These are phyloP conservation scores for Drosophila yakuba DNA, from an alignment of 1,140 invertebrate genomes.

Conservation along the genomic window DNA sequence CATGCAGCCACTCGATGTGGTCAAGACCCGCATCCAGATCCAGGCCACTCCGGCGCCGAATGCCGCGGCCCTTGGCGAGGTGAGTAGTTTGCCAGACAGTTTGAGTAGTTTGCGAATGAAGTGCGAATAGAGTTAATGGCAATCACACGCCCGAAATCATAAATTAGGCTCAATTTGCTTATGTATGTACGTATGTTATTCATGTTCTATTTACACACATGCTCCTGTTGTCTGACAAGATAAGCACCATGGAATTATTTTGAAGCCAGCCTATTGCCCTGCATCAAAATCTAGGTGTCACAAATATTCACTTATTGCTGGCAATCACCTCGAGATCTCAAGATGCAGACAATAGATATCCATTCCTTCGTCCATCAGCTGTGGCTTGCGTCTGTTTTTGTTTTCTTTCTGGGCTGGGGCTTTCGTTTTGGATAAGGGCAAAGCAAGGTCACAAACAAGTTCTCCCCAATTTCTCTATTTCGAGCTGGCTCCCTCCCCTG, in stretches of 20 bases:
- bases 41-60: constrained; percentile 86
- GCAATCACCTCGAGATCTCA: background rate
- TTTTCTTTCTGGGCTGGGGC: constrained; percentile 1
- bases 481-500: constrained; percentile 6
- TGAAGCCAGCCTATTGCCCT: too few relatives aligned
- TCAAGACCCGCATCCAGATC: constrained; percentile 95
- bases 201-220: too few relatives aligned
- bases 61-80: constrained; percentile 21
- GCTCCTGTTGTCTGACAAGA: too few relatives aligned
- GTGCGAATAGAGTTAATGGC: too few relatives aligned
- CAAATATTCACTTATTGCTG: background rate
- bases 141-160: too few relatives aligned
- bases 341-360: background rate
- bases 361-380: constrained; percentile 17
- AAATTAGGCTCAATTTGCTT: too few relatives aligned
- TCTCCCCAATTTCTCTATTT: background rate
- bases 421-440: constrained; percentile 32
- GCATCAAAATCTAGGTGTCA: too few relatives aligned
- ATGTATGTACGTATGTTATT: too few relatives aligned
- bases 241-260: too few relatives aligned
- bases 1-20: constrained; percentile 97
- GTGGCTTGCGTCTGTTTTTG: background rate
- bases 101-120: too few relatives aligned
- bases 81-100: constrained; percentile 23
- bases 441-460: constrained; percentile 44